These are phyloP conservation scores for Acronicta aceris DNA, from an alignment of 2,888 invertebrate species.

Conservation along the genomic window DNA sequence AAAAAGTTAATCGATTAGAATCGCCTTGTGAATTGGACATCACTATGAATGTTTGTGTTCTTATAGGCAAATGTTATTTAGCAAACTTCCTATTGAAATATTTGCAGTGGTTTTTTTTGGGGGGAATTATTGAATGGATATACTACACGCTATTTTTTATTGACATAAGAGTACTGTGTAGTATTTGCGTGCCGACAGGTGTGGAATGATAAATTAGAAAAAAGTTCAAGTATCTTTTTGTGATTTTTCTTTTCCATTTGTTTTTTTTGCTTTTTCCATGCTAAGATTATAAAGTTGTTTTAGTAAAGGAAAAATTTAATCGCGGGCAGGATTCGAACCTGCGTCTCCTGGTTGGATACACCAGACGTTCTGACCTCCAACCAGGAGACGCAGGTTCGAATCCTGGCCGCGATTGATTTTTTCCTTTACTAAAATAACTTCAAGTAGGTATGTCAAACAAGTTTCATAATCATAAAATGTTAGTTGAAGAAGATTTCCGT, in stretches of 20 bases:
- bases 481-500: constrained; percentile 10
- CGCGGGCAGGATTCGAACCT: no score
- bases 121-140: constrained; percentile 39
- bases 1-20: constrained; percentile 28
- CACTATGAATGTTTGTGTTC: constrained; percentile 30
- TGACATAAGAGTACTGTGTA: constrained; percentile 24
- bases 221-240: no score
- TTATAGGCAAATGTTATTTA: constrained; percentile 31
- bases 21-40: constrained; percentile 18
- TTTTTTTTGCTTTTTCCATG: no score
- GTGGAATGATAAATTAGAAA: constrained; percentile 1
- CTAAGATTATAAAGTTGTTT: no score
- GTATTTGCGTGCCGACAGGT: constrained; percentile 32
- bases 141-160: constrained; percentile 28
- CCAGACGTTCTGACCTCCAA: no score
- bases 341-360: no score
- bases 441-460: constrained; percentile 28
- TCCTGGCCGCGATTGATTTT: no score
- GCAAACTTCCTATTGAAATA: constrained; percentile 27
- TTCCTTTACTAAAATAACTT: no score
- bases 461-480: background rate
- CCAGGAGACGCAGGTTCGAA: no score
- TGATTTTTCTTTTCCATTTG: no score
- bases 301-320: no score
- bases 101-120: constrained; percentile 25